Base-by-base conservation (phyloP, 1,140 invertebrate genomes). In the Trachymyrmex septentrionalis region DNA sequence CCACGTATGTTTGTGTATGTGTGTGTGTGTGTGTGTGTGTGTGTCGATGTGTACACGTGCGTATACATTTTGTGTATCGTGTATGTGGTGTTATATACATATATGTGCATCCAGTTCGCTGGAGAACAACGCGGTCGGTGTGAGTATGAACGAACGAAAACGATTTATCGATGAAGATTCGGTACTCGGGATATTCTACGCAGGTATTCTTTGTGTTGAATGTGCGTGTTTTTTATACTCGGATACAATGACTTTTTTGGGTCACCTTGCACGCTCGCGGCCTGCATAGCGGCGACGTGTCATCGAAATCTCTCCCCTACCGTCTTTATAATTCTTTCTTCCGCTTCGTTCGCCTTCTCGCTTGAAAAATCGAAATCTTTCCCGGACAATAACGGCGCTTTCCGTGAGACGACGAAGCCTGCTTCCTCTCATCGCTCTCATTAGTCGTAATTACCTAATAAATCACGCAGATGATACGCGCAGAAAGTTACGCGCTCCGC, bases 211-310 rank as follows among this genome's bases (percentile, higher is more conserved):
- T 82, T 73, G 76, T 86, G 88, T 90, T 63, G 87, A 92, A 92
- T 93, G 92, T 93, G 92, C 92, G 92, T 93, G 92, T 93, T 93
- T 93, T 93, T 93, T 73, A 88, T 71, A 81, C 86, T 87, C 85
- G 87, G 87, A 92, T 90, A 92, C 59, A 87, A 88, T 90, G 87
- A 87, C 87, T 91, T 90, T 69, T 91, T 90, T 69, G 71, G 53
- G 38, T 81, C 66, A 90, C 30, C 73, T 73, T 71, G 27, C 87
- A 85, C 50, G 85, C 55, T 78, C 73, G 73, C 59, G 77, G 61
- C 72, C 78, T 80, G 85, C 85, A 76, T 55, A 90, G 75, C 50
- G 86, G 38, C 34, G 34, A 38, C 73, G 77, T 89, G 44, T 64
- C 67, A 16, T 89, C 57, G 57, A 63, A 71, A 76, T 76, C n/a